Evolutionary conservation across 2,888 invertebrate genomes (phyloP), one percentile per base, ranked within the genome.

Genomic region (Caenorhabditis sp.): DNA sequence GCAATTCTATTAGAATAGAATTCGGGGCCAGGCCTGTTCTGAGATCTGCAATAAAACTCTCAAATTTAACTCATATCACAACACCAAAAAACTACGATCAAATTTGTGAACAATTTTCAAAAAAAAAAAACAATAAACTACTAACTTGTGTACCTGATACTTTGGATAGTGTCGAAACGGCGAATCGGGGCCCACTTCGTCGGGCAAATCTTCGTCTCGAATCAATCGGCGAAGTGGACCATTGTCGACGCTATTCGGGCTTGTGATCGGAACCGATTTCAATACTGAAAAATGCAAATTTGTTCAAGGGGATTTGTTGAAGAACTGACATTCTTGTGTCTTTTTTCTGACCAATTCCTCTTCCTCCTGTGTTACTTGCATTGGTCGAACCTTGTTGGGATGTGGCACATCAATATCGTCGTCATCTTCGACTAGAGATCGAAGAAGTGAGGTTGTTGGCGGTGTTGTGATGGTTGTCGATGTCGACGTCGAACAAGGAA

Each of bases 91-190:
- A 31, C 31, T 31, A 31, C 31, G 10, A 31, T 49, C 12, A 59
- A 24, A 60, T 60, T 60, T 43, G n/a, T n/a, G n/a, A n/a, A n/a
- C n/a, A n/a, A n/a, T n/a, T 36, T 26, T 51, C 24, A 49, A 26
- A 5, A 24, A 59, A 49, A 59, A 43, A 31, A 51, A 50, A 51
- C 1, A 53, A 17, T 2, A 62, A 73, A 73, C 66, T 66, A 74
- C 74, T 76, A 71, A 76, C 69, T 69, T 72, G 37, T 66, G 64
- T 63, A 81, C 81, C 78, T 73, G 80, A 67, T 80, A 81, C 73
- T 81, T 81, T 57, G 81, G 81, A 51, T 80, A 78, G 58, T 81
- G 81, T 31, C 81, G 76, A 70, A 76, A 77, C 53, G 80, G 79
- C 4, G 75, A 76, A 53, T 81, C 81, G 21, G 81, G 80, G 62